Conservation (phyloP, 2,797 vertebrate species). For the Garrulus glandarius region DNA sequence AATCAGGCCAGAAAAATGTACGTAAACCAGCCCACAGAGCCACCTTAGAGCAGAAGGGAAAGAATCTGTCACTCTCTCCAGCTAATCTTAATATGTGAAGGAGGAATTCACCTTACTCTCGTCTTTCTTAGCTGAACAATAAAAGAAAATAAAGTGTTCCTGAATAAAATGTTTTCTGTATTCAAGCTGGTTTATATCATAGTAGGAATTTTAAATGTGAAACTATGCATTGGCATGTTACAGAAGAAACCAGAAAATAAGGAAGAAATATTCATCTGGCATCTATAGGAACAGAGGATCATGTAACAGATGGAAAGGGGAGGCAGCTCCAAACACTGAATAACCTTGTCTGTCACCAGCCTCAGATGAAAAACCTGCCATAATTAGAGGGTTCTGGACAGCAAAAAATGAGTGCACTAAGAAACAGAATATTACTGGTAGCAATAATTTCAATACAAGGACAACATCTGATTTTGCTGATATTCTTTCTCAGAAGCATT, state of each 20-base stretch:
- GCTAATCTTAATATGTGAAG: background rate
- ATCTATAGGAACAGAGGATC: background rate
- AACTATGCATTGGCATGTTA: background rate
- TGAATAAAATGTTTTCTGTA: background rate
- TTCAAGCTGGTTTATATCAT: background rate
- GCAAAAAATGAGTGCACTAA: background rate
- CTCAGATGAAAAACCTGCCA: background rate
- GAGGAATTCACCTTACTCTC: background rate
- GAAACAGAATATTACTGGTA: background rate
- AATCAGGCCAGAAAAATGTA: background rate
- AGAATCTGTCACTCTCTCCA: background rate
- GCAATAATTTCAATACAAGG: background rate
- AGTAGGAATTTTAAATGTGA: background rate
- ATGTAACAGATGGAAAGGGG: background rate
- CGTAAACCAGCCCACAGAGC: background rate
- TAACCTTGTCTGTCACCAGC: background rate
- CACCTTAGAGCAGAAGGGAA: background rate
- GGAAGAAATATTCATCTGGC: background rate
- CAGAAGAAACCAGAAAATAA: background rate
- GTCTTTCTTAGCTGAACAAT: background rate
- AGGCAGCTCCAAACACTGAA: background rate
- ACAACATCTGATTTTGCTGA: background rate
- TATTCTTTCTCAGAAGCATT: background rate
- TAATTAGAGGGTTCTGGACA: background rate
- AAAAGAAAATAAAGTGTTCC: background rate